Base-by-base conservation (phyloP, 92 coral and sea anemone genomes). In the Epizoanthus rinbou region DNA sequence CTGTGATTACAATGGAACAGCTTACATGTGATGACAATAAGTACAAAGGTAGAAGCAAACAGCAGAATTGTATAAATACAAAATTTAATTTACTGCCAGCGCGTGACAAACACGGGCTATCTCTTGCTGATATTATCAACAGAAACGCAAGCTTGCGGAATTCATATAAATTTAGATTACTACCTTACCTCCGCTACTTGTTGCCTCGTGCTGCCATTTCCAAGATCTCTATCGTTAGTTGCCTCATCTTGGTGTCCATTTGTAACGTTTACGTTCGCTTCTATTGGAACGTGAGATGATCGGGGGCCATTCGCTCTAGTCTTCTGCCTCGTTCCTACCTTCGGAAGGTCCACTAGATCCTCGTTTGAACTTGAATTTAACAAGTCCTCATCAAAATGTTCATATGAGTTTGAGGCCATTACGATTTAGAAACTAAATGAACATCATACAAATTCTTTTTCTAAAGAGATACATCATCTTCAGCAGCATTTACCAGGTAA, bases 151-250 rank as follows among this genome's bases (percentile, higher is more conserved):
- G 64, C 80, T 74, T 50, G 63, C 45, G 65, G 53, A 69, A 19
- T 35, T 69, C 10, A 82, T 28, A 28, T 28, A 3, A 37, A 37
- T 37, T 53, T 45, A 82, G 80, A 80, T 87, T 82, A 64, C 56
- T 81, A 1, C 25, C 75, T 60, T 53, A 81, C 75, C 85, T 87
- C 52, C 39, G 83, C 13, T 73, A 80, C 3, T 13, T 85, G 83
- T 57, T 84, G 74, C 63, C 64, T 83, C 19, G 83, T 64, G 31
- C 80, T 86, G 6, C 93, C 91, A 65, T 66, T 62, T 39, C 96
- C 96, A 85, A 92, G 91, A 83, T 92, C 96, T 78, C 90, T 87
- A 62, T 92, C 95, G 62, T 73, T 84, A 72, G 69, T 63, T 57
- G 84, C 79, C 75, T 79, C 57, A 25, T 58, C 82, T 62, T 41